Base-by-base conservation (phyloP, 2,888 invertebrate species). In the Hypomecis punctinalis region DNA sequence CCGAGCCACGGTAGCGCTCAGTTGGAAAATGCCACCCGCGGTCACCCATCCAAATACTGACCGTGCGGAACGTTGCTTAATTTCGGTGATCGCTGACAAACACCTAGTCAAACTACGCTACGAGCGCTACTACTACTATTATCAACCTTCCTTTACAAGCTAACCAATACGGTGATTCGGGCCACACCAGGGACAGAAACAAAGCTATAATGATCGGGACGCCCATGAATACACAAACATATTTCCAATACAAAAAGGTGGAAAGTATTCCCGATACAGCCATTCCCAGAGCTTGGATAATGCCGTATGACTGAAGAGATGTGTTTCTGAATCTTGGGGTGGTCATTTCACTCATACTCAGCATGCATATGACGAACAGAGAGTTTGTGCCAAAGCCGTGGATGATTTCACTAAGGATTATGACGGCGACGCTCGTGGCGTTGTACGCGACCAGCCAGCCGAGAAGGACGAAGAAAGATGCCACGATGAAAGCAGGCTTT, bases 111-210 rank as follows among this genome's bases (percentile, higher is more conserved):
- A n/a, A n/a, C n/a, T n/a, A n/a, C n/a, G n/a, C n/a, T n/a, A n/a
- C 64, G n/a, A n/a, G n/a, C n/a, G n/a, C n/a, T n/a, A n/a, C n/a
- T n/a, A n/a, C n/a, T n/a, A n/a, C n/a, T n/a, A n/a, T n/a, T n/a
- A n/a, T n/a, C n/a, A n/a, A n/a, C n/a, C n/a, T n/a, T n/a, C n/a
- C n/a, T n/a, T n/a, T n/a, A n/a, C n/a, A 74, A 47, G 74, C 74
- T 5, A 74, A 47, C 74, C 70, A 75, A 0, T 63, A 57, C 6
- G 74, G 74, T 6, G 74, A 73, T 10, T 75, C 73, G 7, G 74
- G 72, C 70, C 73, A 75, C 6, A 66, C 35, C 1, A 68, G 46
- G 0, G 65, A 59, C 7, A 70, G 45, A 0, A 53, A 8, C 0
- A 67, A 37, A n/a, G 71, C 70, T 13, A 62, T 6, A 1, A 58